Percentiles rank a stretch among this genome's conserved stretches.
Evolutionary conservation across 2,113 vertebrate species (phyloP).

Genomic region (Tympanuchus pallidicinctus): DNA sequence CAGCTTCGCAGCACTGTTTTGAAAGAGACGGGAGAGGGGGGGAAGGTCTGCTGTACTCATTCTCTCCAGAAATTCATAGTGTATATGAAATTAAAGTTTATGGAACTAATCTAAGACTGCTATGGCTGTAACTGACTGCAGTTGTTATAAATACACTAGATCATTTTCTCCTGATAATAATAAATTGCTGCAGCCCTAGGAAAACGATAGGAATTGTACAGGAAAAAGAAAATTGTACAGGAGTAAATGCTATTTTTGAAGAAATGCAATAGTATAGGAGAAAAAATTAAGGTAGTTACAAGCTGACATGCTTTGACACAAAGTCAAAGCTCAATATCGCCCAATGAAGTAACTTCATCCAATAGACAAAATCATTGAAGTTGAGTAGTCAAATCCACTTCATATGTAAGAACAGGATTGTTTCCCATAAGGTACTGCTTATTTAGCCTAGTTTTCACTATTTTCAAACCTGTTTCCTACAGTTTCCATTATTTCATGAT

Average conservation of each 20-base stretch:
- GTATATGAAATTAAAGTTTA: background rate
- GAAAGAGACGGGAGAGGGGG: background rate
- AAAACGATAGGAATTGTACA: background rate
- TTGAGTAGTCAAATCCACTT: background rate
- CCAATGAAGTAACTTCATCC: background rate
- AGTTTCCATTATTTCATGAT: background rate
- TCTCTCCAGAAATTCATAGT: background rate
- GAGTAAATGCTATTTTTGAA: background rate
- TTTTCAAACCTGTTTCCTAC: background rate
- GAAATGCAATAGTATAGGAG: background rate
- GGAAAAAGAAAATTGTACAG: background rate
- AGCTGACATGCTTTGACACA: background rate
- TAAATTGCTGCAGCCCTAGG: background rate
- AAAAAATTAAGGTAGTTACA: background rate
- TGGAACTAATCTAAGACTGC: background rate
- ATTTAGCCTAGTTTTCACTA: background rate
- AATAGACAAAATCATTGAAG: background rate
- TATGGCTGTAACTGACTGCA: background rate
- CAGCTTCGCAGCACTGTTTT: background rate
- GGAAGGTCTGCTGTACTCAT: background rate
- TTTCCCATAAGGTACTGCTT: background rate
- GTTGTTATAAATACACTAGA: background rate
- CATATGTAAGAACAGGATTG: background rate
- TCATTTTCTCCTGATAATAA: background rate
- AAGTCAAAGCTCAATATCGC: background rate